Percentiles rank a stretch among this genome's conserved stretches.
Conservation (phyloP, 1,140 invertebrate genomes). For the Penaeus indicus region DNA sequence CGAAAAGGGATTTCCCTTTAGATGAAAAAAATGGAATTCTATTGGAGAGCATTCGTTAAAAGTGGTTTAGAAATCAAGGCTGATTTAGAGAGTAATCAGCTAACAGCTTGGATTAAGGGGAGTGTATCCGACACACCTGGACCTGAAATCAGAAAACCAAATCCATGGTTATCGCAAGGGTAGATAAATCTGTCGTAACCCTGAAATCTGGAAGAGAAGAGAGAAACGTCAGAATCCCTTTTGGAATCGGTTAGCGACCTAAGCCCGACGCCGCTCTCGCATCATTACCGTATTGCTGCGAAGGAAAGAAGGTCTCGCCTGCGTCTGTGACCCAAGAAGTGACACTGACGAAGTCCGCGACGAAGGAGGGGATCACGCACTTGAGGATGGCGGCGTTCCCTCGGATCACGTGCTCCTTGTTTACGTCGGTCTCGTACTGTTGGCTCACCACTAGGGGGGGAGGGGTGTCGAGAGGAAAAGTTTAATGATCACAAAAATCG, state of each 20-base stretch:
- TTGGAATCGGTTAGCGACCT: not conserved
- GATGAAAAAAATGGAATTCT: too few species aligned
- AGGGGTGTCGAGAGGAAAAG: not conserved
- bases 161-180: too few species aligned
- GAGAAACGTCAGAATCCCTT: too few species aligned
- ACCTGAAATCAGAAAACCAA: too few species aligned
- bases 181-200: too few species aligned
- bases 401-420: constrained; percentile 84
- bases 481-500: not conserved
- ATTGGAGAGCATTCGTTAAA: too few species aligned
- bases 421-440: constrained; percentile 84
- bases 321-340: constrained; percentile 87
- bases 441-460: constrained; percentile 81
- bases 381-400: constrained; percentile 92
- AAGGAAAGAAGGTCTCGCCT: constrained; percentile 77
- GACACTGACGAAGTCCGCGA: constrained; percentile 91
- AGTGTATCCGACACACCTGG: too few species aligned
- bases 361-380: constrained; percentile 92
- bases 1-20: too few species aligned
- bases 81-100: too few species aligned
- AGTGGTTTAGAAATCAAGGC: too few species aligned
- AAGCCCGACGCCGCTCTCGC: not conserved
- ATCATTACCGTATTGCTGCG: constrained; percentile 60
- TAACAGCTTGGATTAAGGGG: too few species aligned
- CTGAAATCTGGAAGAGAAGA: too few species aligned